These are phyloP conservation scores for Anodontia alba DNA, from an alignment of 2,888 invertebrate genomes.

Conservation along the genomic window DNA sequence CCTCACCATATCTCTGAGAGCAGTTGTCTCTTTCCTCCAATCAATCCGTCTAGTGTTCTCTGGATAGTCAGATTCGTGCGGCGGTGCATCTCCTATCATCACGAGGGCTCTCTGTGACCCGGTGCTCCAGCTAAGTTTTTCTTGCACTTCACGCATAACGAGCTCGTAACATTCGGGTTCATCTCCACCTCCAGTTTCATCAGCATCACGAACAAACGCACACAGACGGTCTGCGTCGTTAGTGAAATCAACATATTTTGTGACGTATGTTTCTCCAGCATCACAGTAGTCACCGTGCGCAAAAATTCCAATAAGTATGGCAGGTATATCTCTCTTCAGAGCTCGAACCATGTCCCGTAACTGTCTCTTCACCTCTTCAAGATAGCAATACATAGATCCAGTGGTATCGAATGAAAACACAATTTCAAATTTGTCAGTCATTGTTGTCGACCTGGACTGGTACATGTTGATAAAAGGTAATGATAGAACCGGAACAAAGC, in stretches of 20 bases:
- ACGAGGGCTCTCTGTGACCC: constrained; percentile 68
- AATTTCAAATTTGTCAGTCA: constrained; percentile 51
- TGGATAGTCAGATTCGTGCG: constrained; percentile 35
- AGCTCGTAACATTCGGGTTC: constrained; percentile 75
- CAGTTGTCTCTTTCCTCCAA: constrained; percentile 66
- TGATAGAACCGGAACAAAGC: no score
- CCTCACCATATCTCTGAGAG: constrained; percentile 55
- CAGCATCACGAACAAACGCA: constrained; percentile 41
- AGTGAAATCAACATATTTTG: constrained; percentile 45
- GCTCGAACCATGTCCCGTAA: constrained; percentile 47
- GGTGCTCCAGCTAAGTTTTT: constrained; percentile 67
- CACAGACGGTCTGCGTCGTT: constrained; percentile 38
- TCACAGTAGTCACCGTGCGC: constrained; percentile 59
- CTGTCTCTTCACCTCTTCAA: constrained; percentile 47
- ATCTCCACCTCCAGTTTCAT: constrained; percentile 65
- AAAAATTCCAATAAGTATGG: constrained; percentile 49
- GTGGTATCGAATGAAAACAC: constrained; percentile 59
- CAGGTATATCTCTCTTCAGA: constrained; percentile 49
- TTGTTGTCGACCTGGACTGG: no score
- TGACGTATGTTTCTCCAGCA: constrained; percentile 40
- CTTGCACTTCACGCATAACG: constrained; percentile 72
- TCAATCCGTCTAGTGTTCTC: constrained; percentile 62
- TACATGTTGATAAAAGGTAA: no score
- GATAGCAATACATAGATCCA: constrained; percentile 56
- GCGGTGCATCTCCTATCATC: constrained; percentile 73